Conservation (phyloP, 2,797 vertebrate genomes). For the Rhincodon typus region DNA sequence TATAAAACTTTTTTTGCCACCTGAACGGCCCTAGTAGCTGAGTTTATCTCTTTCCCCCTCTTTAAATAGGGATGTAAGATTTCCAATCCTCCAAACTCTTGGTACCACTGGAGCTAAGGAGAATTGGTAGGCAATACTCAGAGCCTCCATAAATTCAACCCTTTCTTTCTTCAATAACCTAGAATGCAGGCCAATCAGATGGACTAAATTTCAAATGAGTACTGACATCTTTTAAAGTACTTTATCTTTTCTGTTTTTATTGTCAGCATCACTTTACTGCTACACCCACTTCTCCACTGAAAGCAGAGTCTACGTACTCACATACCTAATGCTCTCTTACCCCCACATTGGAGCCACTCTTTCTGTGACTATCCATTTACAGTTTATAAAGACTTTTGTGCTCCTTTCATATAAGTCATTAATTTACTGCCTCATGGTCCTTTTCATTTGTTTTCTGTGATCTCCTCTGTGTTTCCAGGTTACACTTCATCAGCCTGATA, state of each 20-base stretch:
- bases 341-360: background rate
- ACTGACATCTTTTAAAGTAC: too few relatives aligned
- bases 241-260: too few relatives aligned
- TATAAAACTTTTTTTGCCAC: background rate
- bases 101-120: background rate
- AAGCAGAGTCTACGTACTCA: background rate
- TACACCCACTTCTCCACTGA: too few relatives aligned
- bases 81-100: background rate
- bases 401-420: background rate
- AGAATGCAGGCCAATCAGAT: too few relatives aligned
- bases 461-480: background rate
- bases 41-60: background rate
- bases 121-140: background rate
- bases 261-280: too few relatives aligned
- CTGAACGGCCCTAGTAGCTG: background rate
- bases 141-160: background rate
- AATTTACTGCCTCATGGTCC: background rate
- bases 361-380: background rate
- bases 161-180: background rate
- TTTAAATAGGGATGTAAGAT: too few relatives aligned
- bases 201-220: too few relatives aligned
- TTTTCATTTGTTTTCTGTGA: background rate
- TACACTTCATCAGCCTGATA: background rate
- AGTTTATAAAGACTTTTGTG: background rate
- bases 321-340: background rate